Conservation (phyloP, 2,888 invertebrate genomes). For the Drosophila paracracens region DNA sequence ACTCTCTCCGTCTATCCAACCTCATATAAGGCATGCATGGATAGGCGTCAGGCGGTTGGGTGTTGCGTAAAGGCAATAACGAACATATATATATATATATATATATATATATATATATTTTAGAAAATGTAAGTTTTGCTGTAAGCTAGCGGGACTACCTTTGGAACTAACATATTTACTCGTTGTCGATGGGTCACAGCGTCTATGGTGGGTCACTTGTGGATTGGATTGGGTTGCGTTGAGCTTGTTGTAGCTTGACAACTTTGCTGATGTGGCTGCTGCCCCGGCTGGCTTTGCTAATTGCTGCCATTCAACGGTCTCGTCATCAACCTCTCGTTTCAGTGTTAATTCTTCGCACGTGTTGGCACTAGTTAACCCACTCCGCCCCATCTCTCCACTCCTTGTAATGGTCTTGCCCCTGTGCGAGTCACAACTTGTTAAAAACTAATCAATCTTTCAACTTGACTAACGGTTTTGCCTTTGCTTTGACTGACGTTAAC, state of each 20-base stretch:
- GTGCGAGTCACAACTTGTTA: constrained; percentile 77
- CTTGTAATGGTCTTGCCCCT: constrained; percentile 8
- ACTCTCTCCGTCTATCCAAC: constrained; percentile 17
- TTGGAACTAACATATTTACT: constrained; percentile 1
- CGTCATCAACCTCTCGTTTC: constrained; percentile 46
- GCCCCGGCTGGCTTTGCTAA: constrained; percentile 48
- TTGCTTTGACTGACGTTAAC: constrained; percentile 65
- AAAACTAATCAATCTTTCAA: constrained; percentile 82
- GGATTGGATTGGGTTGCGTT: not conserved
- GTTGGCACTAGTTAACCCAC: constrained; percentile 42
- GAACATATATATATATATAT: not conserved
- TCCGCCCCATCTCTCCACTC: constrained; percentile 1
- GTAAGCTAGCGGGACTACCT: constrained; percentile 5
- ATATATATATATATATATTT: not conserved
- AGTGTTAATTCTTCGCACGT: constrained; percentile 71
- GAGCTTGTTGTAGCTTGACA: constrained; percentile 27
- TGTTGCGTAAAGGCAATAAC: constrained; percentile 15
- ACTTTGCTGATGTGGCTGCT: constrained; percentile 29
- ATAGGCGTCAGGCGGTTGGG: constrained; percentile 37
- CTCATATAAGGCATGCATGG: constrained; percentile 64
- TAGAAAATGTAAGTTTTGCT: constrained; percentile 30
- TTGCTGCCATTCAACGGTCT: constrained; percentile 65
- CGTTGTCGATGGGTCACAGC: not conserved
- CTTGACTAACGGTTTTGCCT: constrained; percentile 77
- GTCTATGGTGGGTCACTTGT: not conserved